Base-by-base conservation (phyloP, 2,797 vertebrate species). In the Ctenopoma kingsleyae region DNA sequence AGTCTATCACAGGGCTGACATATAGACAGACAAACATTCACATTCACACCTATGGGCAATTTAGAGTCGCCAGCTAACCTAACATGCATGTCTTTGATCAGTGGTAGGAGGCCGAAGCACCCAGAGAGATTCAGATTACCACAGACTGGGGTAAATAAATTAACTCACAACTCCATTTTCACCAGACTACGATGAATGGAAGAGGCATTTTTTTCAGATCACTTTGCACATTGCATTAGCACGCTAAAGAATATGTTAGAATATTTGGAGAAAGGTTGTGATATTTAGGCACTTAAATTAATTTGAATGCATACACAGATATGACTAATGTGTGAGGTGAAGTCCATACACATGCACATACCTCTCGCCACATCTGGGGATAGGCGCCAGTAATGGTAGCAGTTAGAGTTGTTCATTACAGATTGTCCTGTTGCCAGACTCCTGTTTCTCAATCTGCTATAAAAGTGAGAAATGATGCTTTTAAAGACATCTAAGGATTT, bases 191-290 rank as follows among this genome's bases (percentile, higher is more conserved):
- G 35, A 51, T 70, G 54, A 74, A 40, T 17, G 55, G 13, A 69
- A n/a, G 36, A 69, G 71, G 59, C 68, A 70, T 86, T 82, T 80
- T n/a, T 5, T 67, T 1, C 27, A 32, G 58, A 57, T 67, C 35
- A 43, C 41, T 50, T n/a, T 1, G 1, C 25, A 47, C 43, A 38
- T 13, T 44, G 47, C 32, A 17, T 68, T 49, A 48, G 22, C 12
- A 55, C 1, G 3, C 4, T 12, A 8, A 35, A 22, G 19, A 56
- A 65, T 65, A 60, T 43, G 19, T 30, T 3, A 36, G 8, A 38
- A 7, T 59, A 78, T 55, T 19, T 27, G 32, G 6, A 38, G 16
- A 22, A 59, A 23, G 38, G 22, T 35, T 15, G 15, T 43, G 27
- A 50, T 51, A 30, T 68, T 70, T 44, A 10, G 20, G 6, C 7